Conservation (phyloP, 2,113 vertebrate species). For the Cyanoramphus novaezelandiae region DNA sequence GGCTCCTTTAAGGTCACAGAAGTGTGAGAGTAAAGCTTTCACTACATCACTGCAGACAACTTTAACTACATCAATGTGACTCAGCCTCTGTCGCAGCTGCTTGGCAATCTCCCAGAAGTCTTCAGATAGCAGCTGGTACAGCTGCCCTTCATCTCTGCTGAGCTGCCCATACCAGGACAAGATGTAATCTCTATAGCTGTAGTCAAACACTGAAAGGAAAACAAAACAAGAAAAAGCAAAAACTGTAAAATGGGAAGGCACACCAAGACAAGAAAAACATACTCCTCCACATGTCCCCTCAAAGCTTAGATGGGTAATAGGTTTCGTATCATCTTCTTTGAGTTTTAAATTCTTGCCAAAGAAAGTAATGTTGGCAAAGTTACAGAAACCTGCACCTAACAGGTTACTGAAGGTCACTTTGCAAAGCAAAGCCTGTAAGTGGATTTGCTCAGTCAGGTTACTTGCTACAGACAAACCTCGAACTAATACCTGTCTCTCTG, state of each 20-base stretch:
- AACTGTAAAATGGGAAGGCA: not conserved
- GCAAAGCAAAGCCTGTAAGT: constrained; percentile 51
- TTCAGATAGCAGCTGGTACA: constrained; percentile 92
- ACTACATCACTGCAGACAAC: constrained; percentile 92
- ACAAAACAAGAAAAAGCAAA: constrained; percentile 10
- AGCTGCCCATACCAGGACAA: constrained; percentile 92
- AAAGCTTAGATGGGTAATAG: not conserved
- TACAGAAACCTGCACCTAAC: not conserved
- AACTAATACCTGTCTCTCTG: not conserved
- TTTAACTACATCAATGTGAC: constrained; percentile 89
- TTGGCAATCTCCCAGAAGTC: constrained; percentile 94
- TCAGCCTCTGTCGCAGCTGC: constrained; percentile 85
- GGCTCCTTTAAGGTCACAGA: constrained; percentile 95
- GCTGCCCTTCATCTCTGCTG: constrained; percentile 90
- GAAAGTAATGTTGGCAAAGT: not conserved
- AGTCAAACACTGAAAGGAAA: constrained; percentile 89
- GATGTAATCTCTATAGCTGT: constrained; percentile 94
- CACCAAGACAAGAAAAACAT: not conserved
- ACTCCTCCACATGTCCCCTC: not conserved
- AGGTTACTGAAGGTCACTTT: constrained; percentile 38
- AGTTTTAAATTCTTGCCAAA: not conserved
- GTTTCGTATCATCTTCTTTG: not conserved
- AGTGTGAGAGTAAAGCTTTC: constrained; percentile 88
- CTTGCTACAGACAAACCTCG: constrained; percentile 23
- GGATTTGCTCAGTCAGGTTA: constrained; percentile 49